phyloP scores from a whole-genome alignment of 2,113 vertebrate genomes.

The Corythornis vintsioides region DNA sequence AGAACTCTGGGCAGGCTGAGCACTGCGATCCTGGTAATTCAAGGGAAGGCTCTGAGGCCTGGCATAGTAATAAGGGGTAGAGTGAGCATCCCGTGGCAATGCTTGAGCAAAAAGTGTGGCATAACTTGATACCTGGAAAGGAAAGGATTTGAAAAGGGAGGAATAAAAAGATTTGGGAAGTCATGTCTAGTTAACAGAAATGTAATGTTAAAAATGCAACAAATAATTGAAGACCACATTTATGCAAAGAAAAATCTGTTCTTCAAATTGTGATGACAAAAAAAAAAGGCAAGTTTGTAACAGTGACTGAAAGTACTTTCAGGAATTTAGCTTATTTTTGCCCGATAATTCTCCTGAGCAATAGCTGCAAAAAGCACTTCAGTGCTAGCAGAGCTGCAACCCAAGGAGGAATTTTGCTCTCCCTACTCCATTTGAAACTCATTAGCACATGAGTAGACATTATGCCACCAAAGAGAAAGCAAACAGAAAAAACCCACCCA shows the following conservation, averaged over 20 bases:
- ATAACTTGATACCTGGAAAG: constrained; percentile 86
- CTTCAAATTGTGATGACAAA: background rate
- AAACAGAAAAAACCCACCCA: background rate
- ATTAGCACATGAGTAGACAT: background rate
- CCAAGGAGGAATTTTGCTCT: background rate
- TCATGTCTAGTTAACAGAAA: background rate
- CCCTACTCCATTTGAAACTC: background rate
- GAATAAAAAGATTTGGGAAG: background rate
- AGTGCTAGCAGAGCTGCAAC: background rate
- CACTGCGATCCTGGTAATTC: constrained; percentile 86
- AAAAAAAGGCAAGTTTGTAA: background rate
- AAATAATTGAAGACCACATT: background rate
- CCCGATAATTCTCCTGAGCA: background rate
- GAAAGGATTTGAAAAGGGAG: background rate
- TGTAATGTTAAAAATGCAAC: background rate
- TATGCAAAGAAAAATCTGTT: background rate
- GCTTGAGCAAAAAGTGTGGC: constrained; percentile 90
- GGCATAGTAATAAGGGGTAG: constrained; percentile 93
- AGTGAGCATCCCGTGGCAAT: constrained; percentile 92
- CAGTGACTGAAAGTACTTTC: background rate
- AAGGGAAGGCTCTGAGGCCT: constrained; percentile 91
- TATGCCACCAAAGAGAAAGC: background rate
- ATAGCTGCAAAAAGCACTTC: background rate
- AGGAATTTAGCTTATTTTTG: background rate
- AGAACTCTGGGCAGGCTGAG: constrained; percentile 76